phyloP scores from a whole-genome alignment of 1,140 invertebrate species.

The Lepidurus packardi region DNA sequence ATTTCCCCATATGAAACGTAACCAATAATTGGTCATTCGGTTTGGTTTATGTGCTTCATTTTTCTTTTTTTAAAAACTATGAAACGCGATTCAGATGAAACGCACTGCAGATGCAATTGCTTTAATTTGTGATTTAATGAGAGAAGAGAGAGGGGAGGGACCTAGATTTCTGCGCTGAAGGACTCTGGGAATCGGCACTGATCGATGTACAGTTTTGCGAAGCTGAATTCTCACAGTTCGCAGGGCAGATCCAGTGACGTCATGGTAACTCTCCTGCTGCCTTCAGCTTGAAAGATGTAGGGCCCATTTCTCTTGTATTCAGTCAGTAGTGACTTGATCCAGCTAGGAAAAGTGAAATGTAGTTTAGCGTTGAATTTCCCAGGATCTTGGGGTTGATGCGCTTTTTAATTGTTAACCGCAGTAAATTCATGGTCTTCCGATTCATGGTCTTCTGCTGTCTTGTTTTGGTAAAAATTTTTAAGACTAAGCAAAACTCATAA shows the following conservation, averaged over 20 bases:
- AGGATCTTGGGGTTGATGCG: not conserved
- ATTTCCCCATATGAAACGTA: not conserved
- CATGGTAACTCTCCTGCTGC: not conserved
- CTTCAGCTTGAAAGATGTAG: not conserved
- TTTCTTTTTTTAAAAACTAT: not conserved
- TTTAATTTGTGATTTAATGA: conserved; percentile 1
- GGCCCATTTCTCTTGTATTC: not conserved
- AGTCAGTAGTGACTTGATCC: not conserved
- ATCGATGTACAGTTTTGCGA: not conserved
- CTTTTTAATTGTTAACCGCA: not conserved
- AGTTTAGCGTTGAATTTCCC: not conserved
- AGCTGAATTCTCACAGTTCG: conserved; percentile 4
- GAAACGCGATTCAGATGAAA: not conserved
- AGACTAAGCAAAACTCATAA: not conserved
- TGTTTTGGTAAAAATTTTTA: not conserved
- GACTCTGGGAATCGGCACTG: conserved; percentile 1
- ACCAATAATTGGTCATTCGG: conserved; percentile 19
- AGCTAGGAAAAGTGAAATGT: not conserved
- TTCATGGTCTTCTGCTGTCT: not conserved
- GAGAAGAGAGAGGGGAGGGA: not conserved
- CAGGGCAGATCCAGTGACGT: not conserved
- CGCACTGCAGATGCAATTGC: not conserved
- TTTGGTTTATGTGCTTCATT: not conserved
- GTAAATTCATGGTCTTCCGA: conserved; percentile 5
- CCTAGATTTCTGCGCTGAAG: not conserved